phyloP scores from a whole-genome alignment of 2,113 vertebrate genomes.

The Lontra canadensis region DNA sequence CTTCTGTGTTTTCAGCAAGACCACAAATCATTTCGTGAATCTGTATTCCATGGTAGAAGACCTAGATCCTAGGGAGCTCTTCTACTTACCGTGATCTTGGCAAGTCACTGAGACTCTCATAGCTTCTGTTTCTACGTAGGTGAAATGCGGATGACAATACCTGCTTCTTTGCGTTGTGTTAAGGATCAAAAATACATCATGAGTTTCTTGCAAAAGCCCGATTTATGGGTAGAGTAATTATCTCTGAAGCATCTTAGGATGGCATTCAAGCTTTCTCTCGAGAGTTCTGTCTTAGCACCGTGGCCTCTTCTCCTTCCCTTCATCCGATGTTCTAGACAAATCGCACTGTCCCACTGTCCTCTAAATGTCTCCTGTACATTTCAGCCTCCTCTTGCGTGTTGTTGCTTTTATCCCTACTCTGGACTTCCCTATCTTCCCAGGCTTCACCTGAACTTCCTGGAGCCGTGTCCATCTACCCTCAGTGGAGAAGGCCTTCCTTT shows the following conservation, averaged over 20 bases:
- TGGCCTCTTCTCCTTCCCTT: neutral
- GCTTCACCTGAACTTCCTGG: neutral
- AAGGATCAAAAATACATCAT: neutral
- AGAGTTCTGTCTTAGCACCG: rapidly evolving
- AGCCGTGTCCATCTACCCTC: neutral
- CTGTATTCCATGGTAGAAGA: neutral
- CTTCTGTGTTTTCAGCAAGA: neutral
- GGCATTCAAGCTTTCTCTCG: rapidly evolving
- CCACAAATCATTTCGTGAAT: neutral
- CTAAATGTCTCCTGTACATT: neutral
- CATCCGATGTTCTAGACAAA: rapidly evolving
- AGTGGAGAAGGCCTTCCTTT: neutral
- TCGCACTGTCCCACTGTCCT: rapidly evolving
- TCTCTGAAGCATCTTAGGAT: neutral
- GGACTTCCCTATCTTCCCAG: rapidly evolving
- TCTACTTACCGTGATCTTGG: neutral
- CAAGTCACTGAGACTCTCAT: neutral
- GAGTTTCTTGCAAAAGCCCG: neutral
- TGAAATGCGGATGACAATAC: neutral
- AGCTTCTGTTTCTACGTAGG: neutral
- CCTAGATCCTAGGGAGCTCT: neutral
- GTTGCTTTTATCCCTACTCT: neutral
- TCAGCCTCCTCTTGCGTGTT: neutral
- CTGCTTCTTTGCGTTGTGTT: neutral
- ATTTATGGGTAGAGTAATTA: rapidly evolving